A percentile compares a stretch with the other conserved stretches of the same genome.
Conservation (phyloP, 2,113 vertebrate species). For the Trichechus manatus region DNA sequence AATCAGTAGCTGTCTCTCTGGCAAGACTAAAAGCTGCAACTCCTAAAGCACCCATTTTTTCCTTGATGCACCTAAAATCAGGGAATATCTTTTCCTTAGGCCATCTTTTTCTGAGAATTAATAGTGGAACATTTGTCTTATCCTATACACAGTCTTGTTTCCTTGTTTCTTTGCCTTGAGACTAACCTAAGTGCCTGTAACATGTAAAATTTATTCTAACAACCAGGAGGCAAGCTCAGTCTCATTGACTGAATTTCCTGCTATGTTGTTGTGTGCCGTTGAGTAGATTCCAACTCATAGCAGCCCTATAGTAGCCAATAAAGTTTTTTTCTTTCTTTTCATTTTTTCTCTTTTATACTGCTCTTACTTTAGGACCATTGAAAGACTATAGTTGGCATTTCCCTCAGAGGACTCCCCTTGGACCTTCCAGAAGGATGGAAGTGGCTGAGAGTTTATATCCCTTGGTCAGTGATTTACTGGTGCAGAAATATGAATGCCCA, state of each 20-base stretch:
- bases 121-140: neutral
- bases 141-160: neutral
- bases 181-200: neutral
- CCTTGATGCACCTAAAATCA: neutral
- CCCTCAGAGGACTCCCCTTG: neutral
- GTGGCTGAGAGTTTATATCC: neutral
- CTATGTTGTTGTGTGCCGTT: no score
- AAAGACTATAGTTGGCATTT: neutral
- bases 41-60: neutral
- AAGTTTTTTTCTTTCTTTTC: neutral
- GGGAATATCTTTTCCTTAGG: neutral
- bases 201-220: neutral
- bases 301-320: neutral
- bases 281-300: no score
- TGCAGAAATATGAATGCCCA: neutral
- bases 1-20: neutral
- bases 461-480: neutral
- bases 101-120: neutral
- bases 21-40: neutral
- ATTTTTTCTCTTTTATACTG: neutral
- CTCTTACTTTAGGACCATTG: neutral
- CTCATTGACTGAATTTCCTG: neutral
- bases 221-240: neutral
- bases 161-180: neutral
- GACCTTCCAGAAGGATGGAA: neutral